phyloP scores from a whole-genome alignment of 2,888 invertebrate genomes.

The Microplitis deprimator region DNA sequence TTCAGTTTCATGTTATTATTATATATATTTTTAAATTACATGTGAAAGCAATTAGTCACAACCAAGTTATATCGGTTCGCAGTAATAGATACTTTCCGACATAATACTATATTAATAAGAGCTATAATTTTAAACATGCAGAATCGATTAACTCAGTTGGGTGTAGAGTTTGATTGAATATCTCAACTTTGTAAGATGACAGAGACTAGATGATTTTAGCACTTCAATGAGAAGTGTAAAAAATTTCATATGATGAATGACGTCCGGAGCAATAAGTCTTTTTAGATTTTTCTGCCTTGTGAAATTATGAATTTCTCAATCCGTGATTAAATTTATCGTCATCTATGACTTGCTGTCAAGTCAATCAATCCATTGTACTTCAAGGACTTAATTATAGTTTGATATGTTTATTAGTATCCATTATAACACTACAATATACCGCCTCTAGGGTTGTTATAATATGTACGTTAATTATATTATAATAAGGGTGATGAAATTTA shows the following conservation, averaged over 20 bases:
- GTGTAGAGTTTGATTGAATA: neutral
- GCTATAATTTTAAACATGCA: neutral
- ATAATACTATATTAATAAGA: neutral
- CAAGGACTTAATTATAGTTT: neutral
- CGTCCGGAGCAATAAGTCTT: too few relatives aligned
- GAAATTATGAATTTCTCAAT: too few relatives aligned
- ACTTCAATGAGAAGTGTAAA: neutral
- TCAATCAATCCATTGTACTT: constrained; percentile 2
- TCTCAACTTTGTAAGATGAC: neutral
- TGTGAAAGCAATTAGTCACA: constrained; percentile 10
- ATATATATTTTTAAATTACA: neutral
- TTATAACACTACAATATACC: neutral
- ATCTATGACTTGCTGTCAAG: neutral
- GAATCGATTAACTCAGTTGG: neutral
- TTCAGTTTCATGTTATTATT: neutral
- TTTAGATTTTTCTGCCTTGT: too few relatives aligned
- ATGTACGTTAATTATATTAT: neutral
- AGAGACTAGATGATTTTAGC: neutral
- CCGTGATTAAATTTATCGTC: neutral
- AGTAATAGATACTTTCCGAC: neutral
- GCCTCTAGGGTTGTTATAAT: neutral
- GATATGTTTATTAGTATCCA: neutral
- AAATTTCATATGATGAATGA: neutral
- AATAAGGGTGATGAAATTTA: constrained; percentile 15
- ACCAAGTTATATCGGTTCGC: neutral